phyloP scores from a whole-genome alignment of 2,113 vertebrate species.

The Archilochus colubris region DNA sequence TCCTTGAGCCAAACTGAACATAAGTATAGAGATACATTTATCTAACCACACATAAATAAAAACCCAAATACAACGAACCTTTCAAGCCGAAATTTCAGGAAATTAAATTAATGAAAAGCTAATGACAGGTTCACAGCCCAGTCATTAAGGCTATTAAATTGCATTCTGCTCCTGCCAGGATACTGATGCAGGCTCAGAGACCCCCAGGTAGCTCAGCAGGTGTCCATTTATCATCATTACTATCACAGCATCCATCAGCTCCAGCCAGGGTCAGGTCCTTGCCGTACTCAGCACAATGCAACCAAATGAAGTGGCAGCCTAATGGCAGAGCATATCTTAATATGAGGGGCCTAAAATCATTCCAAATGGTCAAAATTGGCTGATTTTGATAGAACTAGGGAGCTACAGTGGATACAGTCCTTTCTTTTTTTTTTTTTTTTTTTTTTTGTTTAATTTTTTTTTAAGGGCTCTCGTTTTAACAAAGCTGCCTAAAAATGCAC shows the following conservation, averaged over 20 bases:
- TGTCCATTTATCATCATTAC: neutral
- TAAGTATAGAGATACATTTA: neutral
- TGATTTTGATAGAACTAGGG: neutral
- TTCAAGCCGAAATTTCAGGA: neutral
- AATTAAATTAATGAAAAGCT: constrained; percentile 12
- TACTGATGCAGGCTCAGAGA: neutral
- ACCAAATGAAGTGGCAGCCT: neutral
- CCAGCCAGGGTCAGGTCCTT: neutral
- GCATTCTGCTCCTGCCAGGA: neutral
- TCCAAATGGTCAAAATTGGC: neutral
- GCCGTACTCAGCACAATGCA: neutral
- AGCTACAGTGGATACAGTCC: neutral
- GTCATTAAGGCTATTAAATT: neutral
- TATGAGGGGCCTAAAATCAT: neutral
- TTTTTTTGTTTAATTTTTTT: neutral
- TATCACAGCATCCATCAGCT: neutral
- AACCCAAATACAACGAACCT: neutral
- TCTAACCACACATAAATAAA: neutral
- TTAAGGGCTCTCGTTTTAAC: neutral
- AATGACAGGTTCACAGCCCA: constrained; percentile 9
- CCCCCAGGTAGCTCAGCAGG: neutral
- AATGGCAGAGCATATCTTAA: neutral
- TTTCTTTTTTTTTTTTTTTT: neutral
- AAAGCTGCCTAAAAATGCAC: neutral
- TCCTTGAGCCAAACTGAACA: neutral